These are phyloP conservation scores for Aelia acuminata DNA, from an alignment of 2,888 invertebrate species.

Conservation along the genomic window DNA sequence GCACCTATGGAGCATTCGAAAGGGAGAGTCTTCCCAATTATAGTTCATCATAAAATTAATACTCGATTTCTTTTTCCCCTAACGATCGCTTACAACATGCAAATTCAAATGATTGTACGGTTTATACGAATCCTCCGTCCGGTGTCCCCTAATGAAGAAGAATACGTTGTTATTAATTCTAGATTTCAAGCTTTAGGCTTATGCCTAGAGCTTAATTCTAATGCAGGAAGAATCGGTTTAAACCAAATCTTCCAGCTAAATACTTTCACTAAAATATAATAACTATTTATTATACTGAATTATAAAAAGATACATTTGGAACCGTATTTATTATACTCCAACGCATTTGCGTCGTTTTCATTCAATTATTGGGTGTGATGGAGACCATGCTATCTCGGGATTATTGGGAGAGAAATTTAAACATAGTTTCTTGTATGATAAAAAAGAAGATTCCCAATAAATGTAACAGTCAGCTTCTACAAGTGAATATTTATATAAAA, in stretches of 20 bases:
- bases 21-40: not conserved
- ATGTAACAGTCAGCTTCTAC: no score
- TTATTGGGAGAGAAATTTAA: no score
- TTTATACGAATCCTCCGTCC: not conserved
- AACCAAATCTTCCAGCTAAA: not conserved
- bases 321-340: no score
- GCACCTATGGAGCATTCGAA: not conserved
- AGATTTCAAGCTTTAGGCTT: not conserved
- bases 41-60: not conserved
- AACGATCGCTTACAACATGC: not conserved
- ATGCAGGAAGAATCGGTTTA: not conserved
- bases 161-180: no score
- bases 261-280: not conserved
- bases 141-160: not conserved
- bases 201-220: not conserved
- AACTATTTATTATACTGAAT: no score
- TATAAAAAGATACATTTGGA: no score
- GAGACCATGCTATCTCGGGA: no score
- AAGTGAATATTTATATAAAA: no score
- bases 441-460: no score
- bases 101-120: not conserved
- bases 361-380: no score
- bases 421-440: no score
- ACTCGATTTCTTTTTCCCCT: not conserved
- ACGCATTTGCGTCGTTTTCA: no score